Base-by-base conservation (phyloP, 2,797 vertebrate species). In the Enteromius mattozi region DNA sequence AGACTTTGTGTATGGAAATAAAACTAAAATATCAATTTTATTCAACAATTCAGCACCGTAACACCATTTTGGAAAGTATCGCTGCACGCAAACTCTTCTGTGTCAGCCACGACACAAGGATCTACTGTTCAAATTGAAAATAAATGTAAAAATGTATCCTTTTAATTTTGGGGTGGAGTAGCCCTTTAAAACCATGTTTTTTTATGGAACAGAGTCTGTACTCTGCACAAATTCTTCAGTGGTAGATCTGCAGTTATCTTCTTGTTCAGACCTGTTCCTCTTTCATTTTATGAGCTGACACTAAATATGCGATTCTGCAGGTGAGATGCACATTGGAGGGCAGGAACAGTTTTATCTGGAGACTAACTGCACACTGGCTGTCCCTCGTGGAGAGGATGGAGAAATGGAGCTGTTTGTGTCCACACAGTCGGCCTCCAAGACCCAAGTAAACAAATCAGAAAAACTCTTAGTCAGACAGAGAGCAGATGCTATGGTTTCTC, bases 281-380 rank as follows among this genome's bases (percentile, higher is more conserved):
- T 76, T 16, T 74, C 10, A 27, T 82, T 63, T 80, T 10, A 47
- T 70, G 6, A 76, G 16, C 21, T 77, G 66, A 71, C n/a, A 19
- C 40, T 9, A 12, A 51, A 27, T 37, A 37, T 78, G 37, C 63
- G 27, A 13, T 89, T 87, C 81, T 66, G 40, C 88, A 99, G 98
- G 98, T 87, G 96, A 98, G 90, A 93, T 99, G 19, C 93, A 99
- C 87, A 89, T 99, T 0, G 97, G 97, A 6, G 98, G 98, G 27
- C 98, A 99, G 89, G 98, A 99, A 5, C 98, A 99, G 89, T 99
- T 99, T 91, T 99, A 99, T 87, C 90, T 99, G 94, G 98, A 99
- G 93, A 97, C 97, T 42, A 94, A 99, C 3, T 96, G 95, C 35
- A 95, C 95, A 2, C 88, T 99, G 49, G 98, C 98, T 10, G 93